phyloP scores from a whole-genome alignment of 2,888 invertebrate species.

The Phengaris alcon region DNA sequence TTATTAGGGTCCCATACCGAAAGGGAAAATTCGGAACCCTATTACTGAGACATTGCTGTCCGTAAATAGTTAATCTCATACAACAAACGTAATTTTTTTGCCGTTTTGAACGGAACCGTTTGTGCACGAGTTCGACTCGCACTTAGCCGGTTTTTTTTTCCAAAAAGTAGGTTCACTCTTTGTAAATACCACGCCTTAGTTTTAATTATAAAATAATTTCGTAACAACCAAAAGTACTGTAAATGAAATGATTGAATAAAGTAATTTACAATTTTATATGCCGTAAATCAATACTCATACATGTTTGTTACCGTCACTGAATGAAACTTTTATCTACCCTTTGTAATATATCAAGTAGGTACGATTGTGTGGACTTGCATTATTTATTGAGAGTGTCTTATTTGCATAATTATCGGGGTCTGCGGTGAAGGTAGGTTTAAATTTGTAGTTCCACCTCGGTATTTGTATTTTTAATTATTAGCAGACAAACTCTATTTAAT shows the following conservation, averaged over 20 bases:
- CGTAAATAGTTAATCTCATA: too few relatives aligned
- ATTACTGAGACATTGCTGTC: too few relatives aligned
- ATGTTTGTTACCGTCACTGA: conserved; percentile 16
- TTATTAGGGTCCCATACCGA: not conserved
- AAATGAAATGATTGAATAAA: not conserved
- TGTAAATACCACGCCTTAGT: too few relatives aligned
- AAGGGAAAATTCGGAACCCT: too few relatives aligned
- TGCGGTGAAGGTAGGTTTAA: conserved; percentile 41
- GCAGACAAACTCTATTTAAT: conserved; percentile 66
- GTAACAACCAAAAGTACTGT: not conserved
- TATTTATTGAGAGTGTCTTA: conserved; percentile 36
- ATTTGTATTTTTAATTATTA: conserved; percentile 65
- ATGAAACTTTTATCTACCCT: conserved; percentile 20
- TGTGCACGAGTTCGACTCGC: too few relatives aligned
- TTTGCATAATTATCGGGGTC: conserved; percentile 36
- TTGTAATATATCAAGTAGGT: conserved; percentile 18
- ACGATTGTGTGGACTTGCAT: conserved; percentile 23
- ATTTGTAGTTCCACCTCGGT: conserved; percentile 46
- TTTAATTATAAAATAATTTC: too few relatives aligned
- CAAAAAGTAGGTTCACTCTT: too few relatives aligned
- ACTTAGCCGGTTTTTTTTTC: too few relatives aligned
- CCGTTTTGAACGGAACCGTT: too few relatives aligned
- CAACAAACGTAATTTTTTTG: too few relatives aligned
- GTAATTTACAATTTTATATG: not conserved
- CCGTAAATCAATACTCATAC: conserved; percentile 27